Conservation (phyloP, 1,140 invertebrate species). For the Drosophila malerkotliana region DNA sequence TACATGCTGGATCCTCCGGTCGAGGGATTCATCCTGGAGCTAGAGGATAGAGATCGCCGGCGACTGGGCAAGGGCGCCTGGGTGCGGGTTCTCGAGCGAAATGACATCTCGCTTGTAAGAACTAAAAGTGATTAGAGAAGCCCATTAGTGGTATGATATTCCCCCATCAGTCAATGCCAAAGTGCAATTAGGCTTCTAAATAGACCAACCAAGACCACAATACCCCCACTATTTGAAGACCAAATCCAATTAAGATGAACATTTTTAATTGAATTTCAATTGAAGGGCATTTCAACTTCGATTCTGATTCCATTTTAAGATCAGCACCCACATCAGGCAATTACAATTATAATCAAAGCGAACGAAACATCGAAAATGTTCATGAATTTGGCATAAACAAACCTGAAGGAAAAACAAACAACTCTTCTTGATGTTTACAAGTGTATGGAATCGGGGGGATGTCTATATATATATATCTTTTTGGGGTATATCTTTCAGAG, state of each 20-base stretch:
- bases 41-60: constrained; percentile 77
- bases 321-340: constrained; percentile 39
- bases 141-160: constrained; percentile 29
- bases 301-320: constrained; percentile 31
- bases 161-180: constrained; percentile 45
- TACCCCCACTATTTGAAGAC: neutral
- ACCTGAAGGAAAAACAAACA: constrained; percentile 67
- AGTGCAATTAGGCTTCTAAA: constrained; percentile 58
- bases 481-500: constrained; percentile 25
- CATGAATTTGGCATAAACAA: constrained; percentile 74
- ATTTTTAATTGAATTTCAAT: neutral
- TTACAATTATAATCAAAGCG: constrained; percentile 59
- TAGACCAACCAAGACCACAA: constrained; percentile 17
- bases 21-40: constrained; percentile 58
- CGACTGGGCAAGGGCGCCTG: constrained; percentile 72
- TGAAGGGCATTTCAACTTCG: constrained; percentile 40
- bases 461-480: constrained; percentile 2
- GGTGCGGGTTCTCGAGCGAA: constrained; percentile 80
- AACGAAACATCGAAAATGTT: constrained; percentile 41
- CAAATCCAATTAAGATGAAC: neutral
- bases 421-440: constrained; percentile 26
- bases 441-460: neutral
- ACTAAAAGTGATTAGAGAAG: neutral
- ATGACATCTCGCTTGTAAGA: constrained; percentile 68
- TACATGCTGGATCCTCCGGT: constrained; percentile 38